These are phyloP conservation scores for Embiotoca jacksoni DNA, from an alignment of 2,113 vertebrate species.

Conservation along the genomic window DNA sequence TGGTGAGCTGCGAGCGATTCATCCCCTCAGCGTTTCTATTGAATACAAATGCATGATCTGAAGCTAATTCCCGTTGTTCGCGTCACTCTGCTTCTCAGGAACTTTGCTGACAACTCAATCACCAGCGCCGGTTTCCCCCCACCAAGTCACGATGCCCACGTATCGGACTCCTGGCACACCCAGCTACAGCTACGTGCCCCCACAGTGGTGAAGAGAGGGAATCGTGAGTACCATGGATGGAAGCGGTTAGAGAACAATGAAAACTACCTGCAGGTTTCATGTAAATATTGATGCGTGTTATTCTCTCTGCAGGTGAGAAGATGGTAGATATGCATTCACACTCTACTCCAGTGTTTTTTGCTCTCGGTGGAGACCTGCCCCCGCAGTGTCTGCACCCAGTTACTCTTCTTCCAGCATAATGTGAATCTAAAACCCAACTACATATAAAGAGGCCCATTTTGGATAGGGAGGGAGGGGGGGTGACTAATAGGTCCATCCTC, in stretches of 20 bases:
- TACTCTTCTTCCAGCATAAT: conserved; percentile 87
- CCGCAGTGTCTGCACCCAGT: conserved; percentile 89
- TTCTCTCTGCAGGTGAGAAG: conserved; percentile 86
- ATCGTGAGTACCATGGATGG: conserved; percentile 80
- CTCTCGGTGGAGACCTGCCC: conserved; percentile 88
- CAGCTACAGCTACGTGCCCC: conserved; percentile 98
- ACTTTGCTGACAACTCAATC: conserved; percentile 96
- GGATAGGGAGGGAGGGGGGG: conserved; percentile 41
- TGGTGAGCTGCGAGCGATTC: conserved; percentile 80
- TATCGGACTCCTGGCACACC: conserved; percentile 95
- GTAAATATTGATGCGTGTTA: not conserved
- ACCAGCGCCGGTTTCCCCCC: conserved; percentile 92
- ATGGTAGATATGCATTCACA: conserved; percentile 95
- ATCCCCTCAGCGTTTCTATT: not conserved
- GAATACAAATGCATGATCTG: not conserved
- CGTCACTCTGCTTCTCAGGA: conserved; percentile 62
- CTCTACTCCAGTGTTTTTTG: conserved; percentile 90
- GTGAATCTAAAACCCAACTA: conserved; percentile 81
- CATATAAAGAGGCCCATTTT: conserved; percentile 73
- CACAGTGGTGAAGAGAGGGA: conserved; percentile 94
- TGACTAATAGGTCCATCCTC: conserved; percentile 79
- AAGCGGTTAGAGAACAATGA: not conserved
- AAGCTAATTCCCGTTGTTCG: not conserved
- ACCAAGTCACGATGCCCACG: conserved; percentile 94
- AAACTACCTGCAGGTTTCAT: not conserved